phyloP scores from a whole-genome alignment of 2,797 vertebrate species.

The Danio tinwini region DNA sequence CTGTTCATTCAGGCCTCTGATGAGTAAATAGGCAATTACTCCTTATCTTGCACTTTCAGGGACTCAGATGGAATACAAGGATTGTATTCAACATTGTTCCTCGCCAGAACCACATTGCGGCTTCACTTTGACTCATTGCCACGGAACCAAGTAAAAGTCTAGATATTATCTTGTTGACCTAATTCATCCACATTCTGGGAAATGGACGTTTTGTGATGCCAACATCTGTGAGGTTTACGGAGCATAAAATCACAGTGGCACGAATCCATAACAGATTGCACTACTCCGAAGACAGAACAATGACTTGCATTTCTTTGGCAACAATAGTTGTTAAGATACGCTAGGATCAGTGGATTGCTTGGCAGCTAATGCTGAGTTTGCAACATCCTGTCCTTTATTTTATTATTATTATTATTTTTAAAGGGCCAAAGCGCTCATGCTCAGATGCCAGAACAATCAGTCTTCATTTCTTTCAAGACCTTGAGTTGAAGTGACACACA shows the following conservation, averaged over 20 bases:
- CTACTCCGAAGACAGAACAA: conserved; percentile 29
- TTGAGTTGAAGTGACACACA: conserved; percentile 55
- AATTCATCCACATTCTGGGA: conserved; percentile 52
- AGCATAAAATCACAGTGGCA: conserved; percentile 38
- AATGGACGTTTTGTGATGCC: conserved; percentile 33
- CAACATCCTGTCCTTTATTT: conserved; percentile 47
- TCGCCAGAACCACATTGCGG: conserved; percentile 33
- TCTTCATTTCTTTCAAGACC: conserved; percentile 66
- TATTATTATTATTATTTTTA: background rate
- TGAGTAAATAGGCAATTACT: conserved; percentile 71
- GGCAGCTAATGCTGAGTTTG: conserved; percentile 62
- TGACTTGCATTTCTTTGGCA: conserved; percentile 36
- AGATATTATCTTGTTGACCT: conserved; percentile 58
- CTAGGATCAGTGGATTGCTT: conserved; percentile 48
- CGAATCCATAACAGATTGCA: conserved; percentile 31
- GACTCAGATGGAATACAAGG: conserved; percentile 56
- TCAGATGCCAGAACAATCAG: conserved; percentile 63
- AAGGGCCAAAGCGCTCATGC: conserved; percentile 43
- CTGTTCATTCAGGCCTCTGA: conserved; percentile 63
- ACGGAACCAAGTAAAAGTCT: conserved; percentile 43
- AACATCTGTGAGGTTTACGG: conserved; percentile 56
- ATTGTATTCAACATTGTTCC: conserved; percentile 59
- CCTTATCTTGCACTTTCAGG: conserved; percentile 64
- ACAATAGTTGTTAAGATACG: conserved; percentile 57
- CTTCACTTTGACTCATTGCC: conserved; percentile 54